Percentiles rank a stretch among this genome's conserved stretches.
phyloP scores from a whole-genome alignment of 1,140 invertebrate genomes.

The Lordiphosa stackelbergi region DNA sequence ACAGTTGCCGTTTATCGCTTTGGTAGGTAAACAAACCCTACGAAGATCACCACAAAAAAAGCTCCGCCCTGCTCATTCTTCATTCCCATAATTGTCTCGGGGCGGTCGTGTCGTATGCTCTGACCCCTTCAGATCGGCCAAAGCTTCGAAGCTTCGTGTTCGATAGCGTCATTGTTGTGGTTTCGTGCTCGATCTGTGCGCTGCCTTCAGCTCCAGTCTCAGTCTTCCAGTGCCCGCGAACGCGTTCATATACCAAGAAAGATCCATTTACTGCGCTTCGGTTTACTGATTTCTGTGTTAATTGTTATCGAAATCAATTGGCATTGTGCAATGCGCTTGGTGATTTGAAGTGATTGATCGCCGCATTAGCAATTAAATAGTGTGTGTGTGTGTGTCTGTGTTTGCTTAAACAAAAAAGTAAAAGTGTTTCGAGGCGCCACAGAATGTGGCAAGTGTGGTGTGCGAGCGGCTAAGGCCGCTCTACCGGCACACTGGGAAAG shows the following conservation, averaged over 20 bases:
- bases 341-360: slow-evolving; percentile 49
- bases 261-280: slow-evolving; percentile 37
- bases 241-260: slow-evolving; percentile 19
- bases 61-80: slow-evolving; percentile 22
- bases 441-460: slow-evolving; percentile 48
- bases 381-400: slow-evolving; percentile 6
- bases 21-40: not conserved
- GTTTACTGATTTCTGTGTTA: slow-evolving; percentile 20
- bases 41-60: slow-evolving; percentile 4
- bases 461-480: slow-evolving; percentile 4
- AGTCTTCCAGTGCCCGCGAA: slow-evolving; percentile 28
- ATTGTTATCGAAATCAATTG: slow-evolving; percentile 60
- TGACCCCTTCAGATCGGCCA: slow-evolving; percentile 44
- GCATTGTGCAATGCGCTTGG: slow-evolving; percentile 36
- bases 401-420: slow-evolving; percentile 27
- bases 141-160: slow-evolving; percentile 37
- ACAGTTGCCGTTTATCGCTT: slow-evolving; percentile 26
- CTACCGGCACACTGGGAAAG: slow-evolving; percentile 28
- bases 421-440: slow-evolving; percentile 52
- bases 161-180: slow-evolving; percentile 22
- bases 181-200: slow-evolving; percentile 15
- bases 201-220: slow-evolving; percentile 1
- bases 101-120: slow-evolving; percentile 30
- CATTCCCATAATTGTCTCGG: slow-evolving; percentile 6
- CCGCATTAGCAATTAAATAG: slow-evolving; percentile 42